Evolutionary conservation across 2,888 invertebrate genomes (phyloP).

Genomic region (Morpho achilles): DNA sequence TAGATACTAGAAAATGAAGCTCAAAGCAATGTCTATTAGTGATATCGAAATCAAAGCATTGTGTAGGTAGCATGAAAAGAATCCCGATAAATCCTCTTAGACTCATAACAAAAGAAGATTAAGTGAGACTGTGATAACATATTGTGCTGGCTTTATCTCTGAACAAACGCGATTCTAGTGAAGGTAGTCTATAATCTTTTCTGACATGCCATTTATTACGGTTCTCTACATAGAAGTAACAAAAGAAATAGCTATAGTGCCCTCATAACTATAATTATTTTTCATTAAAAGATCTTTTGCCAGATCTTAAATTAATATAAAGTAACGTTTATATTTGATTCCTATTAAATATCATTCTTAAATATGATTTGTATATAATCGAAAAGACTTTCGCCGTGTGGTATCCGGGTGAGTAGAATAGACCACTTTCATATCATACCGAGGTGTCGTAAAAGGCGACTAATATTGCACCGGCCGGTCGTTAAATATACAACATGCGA

Average conservation of each 20-base stretch:
- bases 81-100: conserved; percentile 52
- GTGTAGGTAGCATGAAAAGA: conserved; percentile 43
- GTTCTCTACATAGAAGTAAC: not conserved
- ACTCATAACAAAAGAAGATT: conserved; percentile 63
- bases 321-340: no score
- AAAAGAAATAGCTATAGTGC: not conserved
- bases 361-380: no score
- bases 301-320: no score
- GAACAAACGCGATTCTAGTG: conserved; percentile 43
- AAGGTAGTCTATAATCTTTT: conserved; percentile 37
- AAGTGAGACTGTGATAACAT: conserved; percentile 56
- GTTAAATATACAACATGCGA: no score
- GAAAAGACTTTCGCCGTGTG: no score
- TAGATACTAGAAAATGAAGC: not conserved
- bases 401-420: no score
- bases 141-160: conserved; percentile 43
- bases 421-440: no score
- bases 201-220: conserved; percentile 4
- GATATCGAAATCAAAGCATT: conserved; percentile 42
- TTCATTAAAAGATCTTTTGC: no score
- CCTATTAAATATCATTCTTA: no score
- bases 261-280: no score
- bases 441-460: no score
- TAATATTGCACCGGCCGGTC: no score
- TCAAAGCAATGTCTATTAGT: conserved; percentile 20